Evolutionary conservation across 2,113 vertebrate species (phyloP).

Genomic region (Spermophilus dauricus): DNA sequence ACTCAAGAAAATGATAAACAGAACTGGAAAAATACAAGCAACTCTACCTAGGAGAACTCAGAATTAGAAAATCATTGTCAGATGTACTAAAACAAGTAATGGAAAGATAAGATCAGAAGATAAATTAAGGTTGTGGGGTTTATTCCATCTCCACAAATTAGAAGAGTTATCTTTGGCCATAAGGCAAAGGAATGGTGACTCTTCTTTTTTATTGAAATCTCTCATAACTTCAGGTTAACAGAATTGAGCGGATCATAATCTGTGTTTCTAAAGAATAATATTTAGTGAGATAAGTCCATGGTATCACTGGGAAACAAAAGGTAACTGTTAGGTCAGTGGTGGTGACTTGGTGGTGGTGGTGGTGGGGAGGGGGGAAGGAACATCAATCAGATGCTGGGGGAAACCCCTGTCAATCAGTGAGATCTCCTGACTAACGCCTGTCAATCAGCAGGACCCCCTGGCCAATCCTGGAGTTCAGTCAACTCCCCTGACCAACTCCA

Average conservation of each 20-base stretch:
- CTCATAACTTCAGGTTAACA: constrained; percentile 5
- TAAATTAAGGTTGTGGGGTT: background rate
- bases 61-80: no score
- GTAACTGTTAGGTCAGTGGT: background rate
- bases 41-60: no score
- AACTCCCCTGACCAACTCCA: no score
- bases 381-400: no score
- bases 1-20: constrained; percentile 88
- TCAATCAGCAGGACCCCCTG: no score
- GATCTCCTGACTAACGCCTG: no score
- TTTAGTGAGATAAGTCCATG: background rate
- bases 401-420: no score
- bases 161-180: background rate
- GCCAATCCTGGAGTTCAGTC: no score
- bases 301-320: background rate
- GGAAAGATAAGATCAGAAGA: background rate
- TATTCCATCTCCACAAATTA: no score
- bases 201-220: background rate
- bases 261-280: background rate
- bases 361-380: no score
- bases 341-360: no score
- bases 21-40: constrained; percentile 89
- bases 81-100: no score
- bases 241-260: background rate
- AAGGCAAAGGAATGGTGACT: background rate